phyloP scores from a whole-genome alignment of 2,113 vertebrate species.

The Ceuthmochares aereus region DNA sequence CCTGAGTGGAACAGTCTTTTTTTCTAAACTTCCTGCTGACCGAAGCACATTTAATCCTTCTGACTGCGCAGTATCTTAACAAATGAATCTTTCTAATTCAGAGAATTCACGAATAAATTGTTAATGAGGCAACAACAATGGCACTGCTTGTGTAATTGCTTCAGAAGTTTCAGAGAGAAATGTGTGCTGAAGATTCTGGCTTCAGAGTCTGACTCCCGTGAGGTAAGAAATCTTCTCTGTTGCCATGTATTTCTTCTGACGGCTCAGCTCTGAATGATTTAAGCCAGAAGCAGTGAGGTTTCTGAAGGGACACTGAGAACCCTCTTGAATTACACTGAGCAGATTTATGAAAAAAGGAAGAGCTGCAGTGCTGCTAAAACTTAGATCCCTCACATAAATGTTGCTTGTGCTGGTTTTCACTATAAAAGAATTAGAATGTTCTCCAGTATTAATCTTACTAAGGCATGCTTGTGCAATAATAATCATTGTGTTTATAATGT shows the following conservation, averaged over 20 bases:
- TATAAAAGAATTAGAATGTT: background rate
- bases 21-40: background rate
- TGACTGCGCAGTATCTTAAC: background rate
- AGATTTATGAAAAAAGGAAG: background rate
- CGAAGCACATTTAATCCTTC: background rate
- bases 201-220: background rate
- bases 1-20: background rate
- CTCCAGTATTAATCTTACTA: background rate
- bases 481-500: background rate
- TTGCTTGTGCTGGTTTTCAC: background rate
- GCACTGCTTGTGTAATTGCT: background rate
- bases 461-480: background rate
- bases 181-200: background rate
- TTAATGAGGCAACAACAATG: background rate
- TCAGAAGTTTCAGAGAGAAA: background rate
- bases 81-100: background rate
- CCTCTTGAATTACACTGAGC: background rate
- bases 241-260: background rate
- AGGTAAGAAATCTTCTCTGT: background rate
- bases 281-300: background rate
- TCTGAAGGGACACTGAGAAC: constrained; percentile 2
- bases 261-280: background rate
- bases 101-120: background rate
- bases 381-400: background rate
- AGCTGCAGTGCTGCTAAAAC: background rate